Evolutionary conservation across 2,113 vertebrate species (phyloP), one percentile per base, ranked within the genome.

Genomic region (Oncorhynchus mykiss): DNA sequence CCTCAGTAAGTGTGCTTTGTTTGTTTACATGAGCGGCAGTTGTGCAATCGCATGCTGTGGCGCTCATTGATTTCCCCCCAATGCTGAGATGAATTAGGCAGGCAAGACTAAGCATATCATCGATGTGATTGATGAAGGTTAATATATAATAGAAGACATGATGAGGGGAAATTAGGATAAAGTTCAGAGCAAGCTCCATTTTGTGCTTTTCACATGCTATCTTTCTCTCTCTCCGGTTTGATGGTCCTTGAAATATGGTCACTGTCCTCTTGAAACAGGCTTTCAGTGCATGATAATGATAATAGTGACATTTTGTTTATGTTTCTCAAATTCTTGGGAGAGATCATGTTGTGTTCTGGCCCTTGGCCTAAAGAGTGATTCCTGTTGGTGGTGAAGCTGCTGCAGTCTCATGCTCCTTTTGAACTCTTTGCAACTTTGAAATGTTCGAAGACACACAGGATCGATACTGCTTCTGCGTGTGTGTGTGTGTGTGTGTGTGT

Each of bases 31-130:
- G 67, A 80, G 87, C 87, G 84, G 87, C 88, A 84, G 90, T 94
- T 94, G 91, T 89, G 89, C 91, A 94, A 94, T 92, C 82, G 49
- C 86, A 85, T 86, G 82, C 83, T 86, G 87, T 78, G 86, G 72
- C 80, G 74, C 45, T 88, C 90, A 93, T 93, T 92, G 91, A 92
- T 92, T 92, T 92, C 77, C 73, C 84, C 82, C 86, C 75, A 80
- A 85, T 9, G 48, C 80, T 86, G 91, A 45, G 39, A 45, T 11
- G 8, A 45, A 11, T 45, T 9, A 88, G 84, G 84, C 88, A 90
- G 92, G 89, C 93, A 94, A 94, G 93, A 94, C 93, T 87, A 89
- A 92, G 87, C 93, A 93, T 78, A 94, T 94, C 89, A 92, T 88
- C 91, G 91, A 91, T 92, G 91, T 83, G 79, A 84, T 82, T 85